A percentile compares a stretch with the other conserved stretches of the same genome.
Evolutionary conservation across 2,888 invertebrate genomes (phyloP).

Genomic region (Drosophila mulleri): DNA sequence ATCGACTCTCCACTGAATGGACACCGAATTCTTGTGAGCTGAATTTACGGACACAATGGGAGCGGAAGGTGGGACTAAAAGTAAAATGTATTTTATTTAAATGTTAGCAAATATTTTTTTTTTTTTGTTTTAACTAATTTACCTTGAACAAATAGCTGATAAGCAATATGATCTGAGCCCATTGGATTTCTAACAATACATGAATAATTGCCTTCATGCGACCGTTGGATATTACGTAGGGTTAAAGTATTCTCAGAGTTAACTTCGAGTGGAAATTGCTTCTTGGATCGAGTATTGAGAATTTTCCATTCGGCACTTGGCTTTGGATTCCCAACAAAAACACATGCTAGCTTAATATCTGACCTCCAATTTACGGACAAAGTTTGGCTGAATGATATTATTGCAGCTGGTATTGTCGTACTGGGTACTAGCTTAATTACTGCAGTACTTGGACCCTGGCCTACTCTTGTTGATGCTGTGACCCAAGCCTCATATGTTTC

Average conservation of each 20-base stretch:
- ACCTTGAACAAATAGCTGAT: slow-evolving; percentile 87
- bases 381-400: slow-evolving; percentile 87
- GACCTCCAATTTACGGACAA: slow-evolving; percentile 86
- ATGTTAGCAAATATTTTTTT: neutral
- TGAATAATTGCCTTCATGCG: slow-evolving; percentile 87
- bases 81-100: neutral
- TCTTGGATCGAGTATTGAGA: slow-evolving; percentile 83
- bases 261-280: slow-evolving; percentile 84
- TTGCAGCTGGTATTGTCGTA: slow-evolving; percentile 86
- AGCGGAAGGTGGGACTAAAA: slow-evolving; percentile 87
- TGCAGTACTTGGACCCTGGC: slow-evolving; percentile 87
- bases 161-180: slow-evolving; percentile 86
- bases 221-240: slow-evolving; percentile 86
- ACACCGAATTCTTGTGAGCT: slow-evolving; percentile 86
- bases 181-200: slow-evolving; percentile 86
- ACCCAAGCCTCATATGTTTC: slow-evolving; percentile 88
- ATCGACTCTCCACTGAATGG: slow-evolving; percentile 86
- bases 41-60: slow-evolving; percentile 86
- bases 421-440: slow-evolving; percentile 86
- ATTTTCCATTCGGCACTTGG: slow-evolving; percentile 86
- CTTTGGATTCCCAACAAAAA: slow-evolving; percentile 86
- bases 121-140: slow-evolving; percentile 33
- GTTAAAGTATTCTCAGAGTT: slow-evolving; percentile 86
- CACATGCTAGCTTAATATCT: slow-evolving; percentile 86
- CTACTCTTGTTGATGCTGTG: slow-evolving; percentile 87